phyloP scores from a whole-genome alignment of 2,797 vertebrate genomes.

The Poeciliopsis gracilis region DNA sequence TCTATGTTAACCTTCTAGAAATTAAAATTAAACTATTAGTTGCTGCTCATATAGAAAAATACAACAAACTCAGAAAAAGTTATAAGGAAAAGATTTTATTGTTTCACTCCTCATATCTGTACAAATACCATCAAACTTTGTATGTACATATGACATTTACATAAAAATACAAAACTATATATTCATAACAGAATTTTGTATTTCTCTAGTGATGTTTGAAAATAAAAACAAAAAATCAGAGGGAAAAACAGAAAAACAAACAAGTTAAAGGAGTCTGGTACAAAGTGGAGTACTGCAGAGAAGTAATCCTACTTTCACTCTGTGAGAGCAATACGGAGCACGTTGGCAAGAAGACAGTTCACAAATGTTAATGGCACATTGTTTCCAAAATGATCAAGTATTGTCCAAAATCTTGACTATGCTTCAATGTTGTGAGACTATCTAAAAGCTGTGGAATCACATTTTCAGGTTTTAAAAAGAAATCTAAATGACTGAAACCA shows the following conservation, averaged over 20 bases:
- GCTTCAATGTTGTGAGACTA: slow-evolving; percentile 58
- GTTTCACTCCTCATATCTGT: slow-evolving; percentile 99
- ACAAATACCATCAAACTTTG: slow-evolving; percentile 99
- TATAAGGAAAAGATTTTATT: slow-evolving; percentile 86
- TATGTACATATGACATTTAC: slow-evolving; percentile 99
- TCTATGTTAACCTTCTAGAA: neutral
- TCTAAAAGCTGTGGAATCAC: slow-evolving; percentile 60
- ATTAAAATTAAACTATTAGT: neutral
- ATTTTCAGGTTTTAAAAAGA: slow-evolving; percentile 47
- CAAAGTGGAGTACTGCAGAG: slow-evolving; percentile 74
- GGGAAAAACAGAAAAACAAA: slow-evolving; percentile 60
- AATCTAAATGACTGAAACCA: slow-evolving; percentile 56
- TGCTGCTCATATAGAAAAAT: slow-evolving; percentile 17
- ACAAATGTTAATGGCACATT: slow-evolving; percentile 81
- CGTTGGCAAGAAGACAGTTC: slow-evolving; percentile 77
- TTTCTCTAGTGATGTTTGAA: slow-evolving; percentile 97
- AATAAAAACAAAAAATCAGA: slow-evolving; percentile 93
- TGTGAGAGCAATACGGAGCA: slow-evolving; percentile 77
- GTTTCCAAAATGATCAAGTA: slow-evolving; percentile 79
- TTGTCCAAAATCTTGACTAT: slow-evolving; percentile 67
- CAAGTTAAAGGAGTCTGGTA: slow-evolving; percentile 73
- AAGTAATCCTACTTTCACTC: slow-evolving; percentile 71
- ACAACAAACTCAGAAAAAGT: slow-evolving; percentile 33
- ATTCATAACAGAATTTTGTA: slow-evolving; percentile 99
- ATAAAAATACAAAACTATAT: slow-evolving; percentile 99